Evolutionary conservation across 1,140 invertebrate species (phyloP).

Genomic region (Brevipalpus yothersi): DNA sequence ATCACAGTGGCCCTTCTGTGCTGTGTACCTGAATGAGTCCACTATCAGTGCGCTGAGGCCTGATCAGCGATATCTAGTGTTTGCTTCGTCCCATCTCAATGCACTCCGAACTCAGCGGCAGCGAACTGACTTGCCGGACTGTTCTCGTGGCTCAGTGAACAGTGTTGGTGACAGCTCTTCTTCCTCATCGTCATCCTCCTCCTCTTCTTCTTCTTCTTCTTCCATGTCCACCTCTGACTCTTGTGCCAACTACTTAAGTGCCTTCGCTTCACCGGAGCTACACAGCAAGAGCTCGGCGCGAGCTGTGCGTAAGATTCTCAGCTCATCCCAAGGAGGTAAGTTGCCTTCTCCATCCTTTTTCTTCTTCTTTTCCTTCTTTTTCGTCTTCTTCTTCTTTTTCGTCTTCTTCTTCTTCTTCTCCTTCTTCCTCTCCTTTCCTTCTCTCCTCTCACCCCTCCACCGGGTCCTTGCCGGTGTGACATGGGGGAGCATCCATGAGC

Average conservation of each 20-base stretch:
- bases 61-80: conserved; percentile 9
- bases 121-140: background rate
- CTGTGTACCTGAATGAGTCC: background rate
- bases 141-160: background rate
- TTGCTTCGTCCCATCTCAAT: conserved; percentile 6
- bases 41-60: background rate
- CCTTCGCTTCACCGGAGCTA: conserved; percentile 6
- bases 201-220: background rate
- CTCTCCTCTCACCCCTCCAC: background rate
- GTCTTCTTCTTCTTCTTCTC: background rate
- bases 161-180: background rate
- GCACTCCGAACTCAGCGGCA: background rate
- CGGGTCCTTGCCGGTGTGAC: too few species aligned
- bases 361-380: background rate
- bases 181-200: background rate
- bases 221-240: background rate
- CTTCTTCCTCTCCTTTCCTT: background rate
- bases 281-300: conserved; percentile 2
- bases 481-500: background rate
- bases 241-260: conserved; percentile 1
- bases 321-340: conserved; percentile 7
- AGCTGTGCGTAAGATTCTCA: conserved; percentile 7
- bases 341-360: background rate
- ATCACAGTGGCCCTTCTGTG: conserved; percentile 4
- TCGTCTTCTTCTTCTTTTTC: background rate